Conservation (phyloP, 2,797 vertebrate genomes). For the Enteromius viviparus region DNA sequence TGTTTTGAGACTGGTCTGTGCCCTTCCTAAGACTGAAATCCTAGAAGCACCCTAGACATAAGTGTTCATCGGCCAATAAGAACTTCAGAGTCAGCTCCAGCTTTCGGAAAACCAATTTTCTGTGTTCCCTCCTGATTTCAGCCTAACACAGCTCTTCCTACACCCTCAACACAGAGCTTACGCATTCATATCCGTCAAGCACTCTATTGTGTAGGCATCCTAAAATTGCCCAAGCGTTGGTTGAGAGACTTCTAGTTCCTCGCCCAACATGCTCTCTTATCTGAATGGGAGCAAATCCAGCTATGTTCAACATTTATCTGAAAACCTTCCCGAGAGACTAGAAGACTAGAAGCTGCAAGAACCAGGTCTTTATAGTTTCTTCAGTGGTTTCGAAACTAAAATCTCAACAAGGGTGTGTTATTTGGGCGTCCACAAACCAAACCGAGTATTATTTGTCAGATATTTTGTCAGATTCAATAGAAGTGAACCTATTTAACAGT, state of each 20-base stretch:
- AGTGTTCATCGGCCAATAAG: background rate
- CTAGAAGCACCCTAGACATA: background rate
- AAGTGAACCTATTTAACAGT: background rate
- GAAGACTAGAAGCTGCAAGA: background rate
- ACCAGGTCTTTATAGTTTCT: background rate
- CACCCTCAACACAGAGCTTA: background rate
- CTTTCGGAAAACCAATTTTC: slow-evolving; percentile 23
- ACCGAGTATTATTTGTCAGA: background rate
- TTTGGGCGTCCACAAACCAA: background rate
- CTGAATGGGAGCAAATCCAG: slow-evolving; percentile 8
- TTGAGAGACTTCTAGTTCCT: background rate
- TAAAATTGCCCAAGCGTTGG: slow-evolving; percentile 15
- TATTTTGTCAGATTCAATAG: background rate
- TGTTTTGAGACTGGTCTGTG: background rate
- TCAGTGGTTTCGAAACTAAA: background rate
- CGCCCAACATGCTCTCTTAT: background rate
- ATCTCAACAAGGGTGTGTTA: background rate
- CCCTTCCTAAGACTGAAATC: background rate
- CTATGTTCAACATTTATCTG: background rate
- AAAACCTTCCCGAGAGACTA: background rate
- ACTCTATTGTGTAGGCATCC: slow-evolving; percentile 12
- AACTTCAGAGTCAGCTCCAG: background rate
- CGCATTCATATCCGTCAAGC: background rate
- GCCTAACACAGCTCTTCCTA: background rate
- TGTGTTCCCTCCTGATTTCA: background rate